phyloP scores from a whole-genome alignment of 2,797 vertebrate species.

The Lophotriccus pileatus region DNA sequence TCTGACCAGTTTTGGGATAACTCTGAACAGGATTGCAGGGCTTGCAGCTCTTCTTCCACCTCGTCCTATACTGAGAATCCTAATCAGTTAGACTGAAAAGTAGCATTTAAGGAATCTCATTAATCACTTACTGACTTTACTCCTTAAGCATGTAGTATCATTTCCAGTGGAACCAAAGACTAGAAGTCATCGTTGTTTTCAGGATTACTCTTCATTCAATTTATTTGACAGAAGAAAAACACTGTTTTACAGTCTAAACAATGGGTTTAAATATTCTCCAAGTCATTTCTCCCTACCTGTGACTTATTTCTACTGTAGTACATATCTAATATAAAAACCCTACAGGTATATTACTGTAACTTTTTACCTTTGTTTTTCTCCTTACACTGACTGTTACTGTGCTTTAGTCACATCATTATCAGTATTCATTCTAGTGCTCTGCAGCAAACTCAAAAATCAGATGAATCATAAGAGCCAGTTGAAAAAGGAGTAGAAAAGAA shows the following conservation, averaged over 20 bases:
- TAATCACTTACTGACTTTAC: constrained; percentile 25
- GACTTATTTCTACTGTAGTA: background rate
- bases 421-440: background rate
- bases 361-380: background rate
- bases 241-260: background rate
- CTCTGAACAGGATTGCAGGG: background rate
- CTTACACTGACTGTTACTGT: background rate
- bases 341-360: background rate
- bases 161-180: constrained; percentile 15
- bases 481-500: background rate
- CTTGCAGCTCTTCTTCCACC: background rate
- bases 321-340: background rate
- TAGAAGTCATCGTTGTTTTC: background rate
- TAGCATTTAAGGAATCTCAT: background rate
- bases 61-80: background rate
- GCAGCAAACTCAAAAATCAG: background rate
- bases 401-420: background rate
- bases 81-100: background rate
- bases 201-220: background rate
- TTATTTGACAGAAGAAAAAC: background rate
- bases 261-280: background rate
- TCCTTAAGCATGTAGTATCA: background rate
- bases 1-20: constrained; percentile 11
- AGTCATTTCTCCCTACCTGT: background rate
- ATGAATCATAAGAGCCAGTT: background rate